These are phyloP conservation scores for Plestiodon gilberti DNA, from an alignment of 2,113 vertebrate genomes.

Conservation along the genomic window DNA sequence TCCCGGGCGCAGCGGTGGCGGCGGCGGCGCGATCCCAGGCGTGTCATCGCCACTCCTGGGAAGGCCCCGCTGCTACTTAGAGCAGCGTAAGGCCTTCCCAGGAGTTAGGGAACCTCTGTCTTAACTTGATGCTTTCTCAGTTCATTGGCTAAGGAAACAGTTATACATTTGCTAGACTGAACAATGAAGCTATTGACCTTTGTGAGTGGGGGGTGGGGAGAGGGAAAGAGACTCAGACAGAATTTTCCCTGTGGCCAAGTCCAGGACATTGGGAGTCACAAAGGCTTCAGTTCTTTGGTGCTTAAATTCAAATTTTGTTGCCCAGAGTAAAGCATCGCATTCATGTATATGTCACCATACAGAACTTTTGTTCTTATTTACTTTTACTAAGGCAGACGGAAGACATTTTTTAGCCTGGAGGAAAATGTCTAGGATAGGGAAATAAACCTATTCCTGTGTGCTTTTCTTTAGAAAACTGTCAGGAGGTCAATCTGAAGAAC, in stretches of 20 bases:
- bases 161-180: not conserved
- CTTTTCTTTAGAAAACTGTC: not conserved
- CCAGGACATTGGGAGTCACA: not conserved
- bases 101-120: too few species aligned
- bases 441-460: not conserved
- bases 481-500: not conserved
- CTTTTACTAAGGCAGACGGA: not conserved
- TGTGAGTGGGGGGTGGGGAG: too few species aligned
- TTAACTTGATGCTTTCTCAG: not conserved
- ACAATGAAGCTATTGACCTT: not conserved
- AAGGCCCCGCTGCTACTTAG: too few species aligned
- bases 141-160: not conserved
- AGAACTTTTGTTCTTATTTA: not conserved
- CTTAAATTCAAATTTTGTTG: not conserved
- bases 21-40: too few species aligned
- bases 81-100: too few species aligned
- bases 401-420: not conserved
- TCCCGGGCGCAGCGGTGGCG: too few species aligned
- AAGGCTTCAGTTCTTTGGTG: too few species aligned
- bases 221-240: not conserved
- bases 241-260: not conserved
- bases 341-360: not conserved
- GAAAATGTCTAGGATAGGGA: not conserved
- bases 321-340: slow-evolving; percentile 6
- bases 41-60: too few species aligned